Evolutionary conservation across 1,140 invertebrate species (phyloP).

Genomic region (Meteorus sp.): DNA sequence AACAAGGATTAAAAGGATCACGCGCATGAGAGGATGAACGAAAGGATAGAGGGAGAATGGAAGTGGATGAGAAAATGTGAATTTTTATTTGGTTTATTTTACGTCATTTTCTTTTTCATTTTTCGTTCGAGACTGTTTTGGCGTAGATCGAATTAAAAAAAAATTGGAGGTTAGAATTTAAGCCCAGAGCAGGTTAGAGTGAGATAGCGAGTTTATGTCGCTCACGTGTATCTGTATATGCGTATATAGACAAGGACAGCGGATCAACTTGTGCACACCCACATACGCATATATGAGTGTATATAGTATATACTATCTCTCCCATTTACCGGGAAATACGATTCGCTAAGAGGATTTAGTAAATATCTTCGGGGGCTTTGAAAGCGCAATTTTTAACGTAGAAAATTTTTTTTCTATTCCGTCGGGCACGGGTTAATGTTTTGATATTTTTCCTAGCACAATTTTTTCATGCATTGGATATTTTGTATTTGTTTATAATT

Average conservation of each 20-base stretch:
- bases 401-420: slow-evolving; percentile 2
- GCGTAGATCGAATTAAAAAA: slow-evolving; percentile 14
- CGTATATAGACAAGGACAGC: neutral
- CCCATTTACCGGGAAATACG: slow-evolving; percentile 24
- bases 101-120: neutral
- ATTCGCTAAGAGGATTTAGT: slow-evolving; percentile 27
- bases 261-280: slow-evolving; percentile 8
- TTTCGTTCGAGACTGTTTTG: neutral
- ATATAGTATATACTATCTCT: too few relatives aligned
- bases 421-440: too few relatives aligned
- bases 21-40: too few relatives aligned
- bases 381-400: slow-evolving; percentile 18
- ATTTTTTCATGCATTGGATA: neutral
- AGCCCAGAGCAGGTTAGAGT: neutral
- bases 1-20: slow-evolving; percentile 13
- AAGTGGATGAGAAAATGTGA: neutral
- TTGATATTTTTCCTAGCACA: neutral
- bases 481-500: neutral
- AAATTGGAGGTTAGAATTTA: slow-evolving; percentile 17
- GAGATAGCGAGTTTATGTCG: too few relatives aligned
- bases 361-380: slow-evolving; percentile 11
- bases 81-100: neutral
- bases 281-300: too few relatives aligned
- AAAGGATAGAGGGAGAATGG: neutral
- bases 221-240: neutral